Evolutionary conservation across 1,140 invertebrate species (phyloP), one percentile per base, ranked within the genome.

Genomic region (Neomicropteryx cornuta): DNA sequence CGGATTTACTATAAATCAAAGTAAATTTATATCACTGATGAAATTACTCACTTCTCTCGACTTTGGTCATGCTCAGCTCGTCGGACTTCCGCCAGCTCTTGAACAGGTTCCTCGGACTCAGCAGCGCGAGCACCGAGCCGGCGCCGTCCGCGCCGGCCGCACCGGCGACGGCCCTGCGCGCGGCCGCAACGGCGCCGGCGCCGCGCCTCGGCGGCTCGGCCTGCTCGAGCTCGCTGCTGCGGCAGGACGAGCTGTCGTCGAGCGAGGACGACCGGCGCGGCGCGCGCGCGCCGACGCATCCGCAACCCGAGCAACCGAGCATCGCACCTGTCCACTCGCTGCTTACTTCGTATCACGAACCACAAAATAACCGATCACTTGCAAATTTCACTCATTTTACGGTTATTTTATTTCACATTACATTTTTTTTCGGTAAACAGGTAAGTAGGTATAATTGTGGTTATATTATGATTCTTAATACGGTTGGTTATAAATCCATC

Each of bases 11-110:
- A n/a, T n/a, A n/a, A n/a, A n/a, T n/a, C n/a, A n/a, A n/a, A n/a
- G n/a, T n/a, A n/a, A n/a, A n/a, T n/a, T n/a, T n/a, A n/a, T n/a
- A n/a, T n/a, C n/a, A n/a, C n/a, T n/a, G n/a, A n/a, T n/a, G n/a
- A n/a, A n/a, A 30, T 19, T 39, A 78, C 77, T 77, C 58, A 80
- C 77, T 77, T 66, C 75, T 68, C 58, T 79, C 76, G 34, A 75
- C 73, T 54, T 76, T 76, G 6, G 76, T 76, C 72, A 77, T 78
- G 60, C 75, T 76, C 51, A 75, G 70, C 44, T 73, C 71, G 45
- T 73, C 69, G 39, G 51, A 48, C 43, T 68, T 62, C 42, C 71
- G 66, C 63, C 72, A 71, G 50, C 71, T 72, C 41, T 65, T 61
- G 46, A 70, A 71, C 38, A 69, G 70, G 52, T 58, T 58, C 47